phyloP scores from a whole-genome alignment of 2,797 vertebrate species.

The Garrulus glandarius region DNA sequence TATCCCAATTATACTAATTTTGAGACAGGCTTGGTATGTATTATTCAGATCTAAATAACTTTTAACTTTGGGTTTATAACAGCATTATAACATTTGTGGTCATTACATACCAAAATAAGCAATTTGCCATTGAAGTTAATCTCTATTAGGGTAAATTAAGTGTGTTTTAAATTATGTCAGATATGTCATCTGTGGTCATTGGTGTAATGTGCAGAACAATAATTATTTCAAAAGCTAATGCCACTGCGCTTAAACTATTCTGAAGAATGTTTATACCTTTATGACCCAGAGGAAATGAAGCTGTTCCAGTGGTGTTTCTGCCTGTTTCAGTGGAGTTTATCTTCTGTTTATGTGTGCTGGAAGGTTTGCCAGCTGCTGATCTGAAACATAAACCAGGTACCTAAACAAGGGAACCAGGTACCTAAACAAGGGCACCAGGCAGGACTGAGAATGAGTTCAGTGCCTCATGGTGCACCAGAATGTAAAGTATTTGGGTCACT shows the following conservation, averaged over 20 bases:
- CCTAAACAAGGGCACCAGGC: background rate
- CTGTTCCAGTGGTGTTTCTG: background rate
- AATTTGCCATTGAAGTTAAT: background rate
- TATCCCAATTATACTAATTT: background rate
- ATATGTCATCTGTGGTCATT: background rate
- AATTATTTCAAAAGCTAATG: background rate
- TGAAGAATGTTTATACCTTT: background rate
- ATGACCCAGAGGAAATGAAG: background rate
- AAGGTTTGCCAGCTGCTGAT: constrained; percentile 1
- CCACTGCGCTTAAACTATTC: background rate
- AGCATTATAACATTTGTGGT: background rate
- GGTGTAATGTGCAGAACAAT: background rate
- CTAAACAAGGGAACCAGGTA: background rate
- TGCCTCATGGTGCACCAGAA: background rate
- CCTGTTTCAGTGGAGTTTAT: background rate
- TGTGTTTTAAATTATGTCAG: background rate
- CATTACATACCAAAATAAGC: background rate
- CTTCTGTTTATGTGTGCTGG: background rate
- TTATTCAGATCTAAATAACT: background rate
- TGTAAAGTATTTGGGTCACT: background rate
- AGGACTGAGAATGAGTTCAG: background rate
- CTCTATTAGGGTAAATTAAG: background rate
- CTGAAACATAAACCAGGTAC: background rate
- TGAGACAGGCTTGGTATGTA: background rate
- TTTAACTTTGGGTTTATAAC: background rate